Evolutionary conservation across 2,797 vertebrate genomes (phyloP), one percentile per base, ranked within the genome.

Genomic region (Enteromius mattozi): DNA sequence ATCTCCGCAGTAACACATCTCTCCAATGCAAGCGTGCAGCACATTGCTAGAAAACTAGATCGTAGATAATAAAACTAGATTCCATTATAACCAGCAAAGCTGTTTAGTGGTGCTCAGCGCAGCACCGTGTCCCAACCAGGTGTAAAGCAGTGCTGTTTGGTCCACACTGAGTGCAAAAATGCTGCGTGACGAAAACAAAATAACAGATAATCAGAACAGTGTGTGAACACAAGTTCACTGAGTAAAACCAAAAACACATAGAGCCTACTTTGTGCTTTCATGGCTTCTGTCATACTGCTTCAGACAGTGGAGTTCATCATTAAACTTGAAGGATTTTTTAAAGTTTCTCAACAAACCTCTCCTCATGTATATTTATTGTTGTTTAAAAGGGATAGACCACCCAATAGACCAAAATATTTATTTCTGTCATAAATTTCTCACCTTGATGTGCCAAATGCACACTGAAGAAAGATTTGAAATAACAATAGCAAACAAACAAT

Each of bases 1-100:
- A 89, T 89, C 83, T 85, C 66, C 61, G 72, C 81, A 71, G 82
- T 14, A 10, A 69, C 7, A 30, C 0, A 17, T 81, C 35, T 81
- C 24, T 59, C 66, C 40, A 75, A 47, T 65, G 80, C 42, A 35
- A 72, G 68, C 40, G 0, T 72, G 51, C 35, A 72, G 35, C n/a
- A 45, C 5, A 9, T 56, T 1, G 10, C 47, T 59, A 79, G 14
- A 78, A 78, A 65, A 63, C 40, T 13, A 47, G 27, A 68, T 68
- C 6, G 6, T 30, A 63, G 59, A 63, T 63, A 63, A 63, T 63
- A 63, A 63, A 63, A 30, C 24, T 16, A 63, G 24, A 63, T 68
- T 68, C 63, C 21, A 51, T 68, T 80, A 51, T 80, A 66, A 37
- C 49, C 63, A 78, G 65, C 59, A 65, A 42, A 78, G 59, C 77